Evolutionary conservation across 2,888 invertebrate genomes (phyloP).

Genomic region (Diarsia dahlii): DNA sequence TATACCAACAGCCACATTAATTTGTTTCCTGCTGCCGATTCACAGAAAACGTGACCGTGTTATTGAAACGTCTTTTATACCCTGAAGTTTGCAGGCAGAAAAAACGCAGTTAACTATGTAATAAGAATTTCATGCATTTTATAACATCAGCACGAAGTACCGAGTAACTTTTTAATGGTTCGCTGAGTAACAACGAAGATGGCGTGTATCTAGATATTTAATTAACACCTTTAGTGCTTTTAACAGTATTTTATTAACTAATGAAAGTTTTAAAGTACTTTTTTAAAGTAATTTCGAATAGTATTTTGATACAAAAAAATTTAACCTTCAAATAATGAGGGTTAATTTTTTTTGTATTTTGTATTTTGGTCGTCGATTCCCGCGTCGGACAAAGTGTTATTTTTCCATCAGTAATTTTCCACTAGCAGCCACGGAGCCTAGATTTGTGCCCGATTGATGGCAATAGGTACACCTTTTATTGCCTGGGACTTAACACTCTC

Average conservation of each 20-base stretch:
- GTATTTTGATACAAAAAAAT: too few relatives aligned
- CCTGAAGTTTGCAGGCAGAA: constrained; percentile 33
- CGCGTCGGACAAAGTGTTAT: too few relatives aligned
- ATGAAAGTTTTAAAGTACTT: background rate
- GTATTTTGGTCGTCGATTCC: too few relatives aligned
- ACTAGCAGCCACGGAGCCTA: too few relatives aligned
- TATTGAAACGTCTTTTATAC: background rate
- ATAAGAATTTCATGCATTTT: constrained; percentile 74
- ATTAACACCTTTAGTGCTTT: constrained; percentile 12
- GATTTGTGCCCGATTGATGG: too few relatives aligned
- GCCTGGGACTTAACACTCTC: background rate
- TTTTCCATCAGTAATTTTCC: too few relatives aligned
- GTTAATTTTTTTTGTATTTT: too few relatives aligned
- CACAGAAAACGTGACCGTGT: constrained; percentile 26
- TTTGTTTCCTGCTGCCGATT: constrained; percentile 18
- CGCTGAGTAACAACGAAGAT: constrained; percentile 11
- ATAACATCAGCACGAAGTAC: constrained; percentile 53
- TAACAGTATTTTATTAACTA: constrained; percentile 7
- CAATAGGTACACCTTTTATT: too few relatives aligned
- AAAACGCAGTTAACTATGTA: constrained; percentile 56
- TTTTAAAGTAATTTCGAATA: background rate
- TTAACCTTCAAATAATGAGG: too few relatives aligned
- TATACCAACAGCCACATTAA: background rate
- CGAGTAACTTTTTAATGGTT: constrained; percentile 60
- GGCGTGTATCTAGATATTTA: constrained; percentile 14